Base-by-base conservation (phyloP, 2,888 invertebrate species). In the Mythimna vitellina region DNA sequence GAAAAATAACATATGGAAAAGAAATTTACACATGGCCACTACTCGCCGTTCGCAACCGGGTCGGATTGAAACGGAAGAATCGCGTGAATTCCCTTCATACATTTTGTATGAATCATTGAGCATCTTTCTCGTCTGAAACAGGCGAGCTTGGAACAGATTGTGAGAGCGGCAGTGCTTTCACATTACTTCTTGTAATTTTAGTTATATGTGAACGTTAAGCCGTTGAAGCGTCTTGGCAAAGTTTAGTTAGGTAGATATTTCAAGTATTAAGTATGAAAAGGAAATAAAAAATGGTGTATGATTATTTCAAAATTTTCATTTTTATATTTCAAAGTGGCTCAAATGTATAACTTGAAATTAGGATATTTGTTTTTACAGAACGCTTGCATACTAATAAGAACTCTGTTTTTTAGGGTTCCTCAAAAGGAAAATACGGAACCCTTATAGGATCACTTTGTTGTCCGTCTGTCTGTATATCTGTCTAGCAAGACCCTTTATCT, bases 41-140 rank as follows among this genome's bases (percentile, higher is more conserved):
- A 56, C 57, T 73, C 62, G 22, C 65, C 53, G 14, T 66, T 53
- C 56, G 54, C 20, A 61, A 65, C 74, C 65, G 61, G 53, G 60
- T 62, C 60, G 69, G 85, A 83, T 82, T 74, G 85, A 77, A 86
- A 81, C 35, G 81, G 83, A 83, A 86, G 84, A 85, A 81, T 85
- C 81, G 64, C 70, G 70, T 67, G 76, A 70, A 78, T 79, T 79
- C 73, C 22, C 74, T 81, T 81, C 86, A 85, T 85, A 86, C 81
- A 86, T 86, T 85, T 86, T 85, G 85, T 85, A 85, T 86, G 85
- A 86, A 83, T 85, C 79, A 81, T 79, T 76, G 87, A 81, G 60
- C 81, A 81, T 78, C 77, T 69, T 63, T 69, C 71, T 56, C 70
- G 67, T 42, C 46, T 62, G 65, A 42, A 81, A 64, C 65, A 79